phyloP scores from a whole-genome alignment of 2,797 vertebrate species.

The Sebastes flavidus region DNA sequence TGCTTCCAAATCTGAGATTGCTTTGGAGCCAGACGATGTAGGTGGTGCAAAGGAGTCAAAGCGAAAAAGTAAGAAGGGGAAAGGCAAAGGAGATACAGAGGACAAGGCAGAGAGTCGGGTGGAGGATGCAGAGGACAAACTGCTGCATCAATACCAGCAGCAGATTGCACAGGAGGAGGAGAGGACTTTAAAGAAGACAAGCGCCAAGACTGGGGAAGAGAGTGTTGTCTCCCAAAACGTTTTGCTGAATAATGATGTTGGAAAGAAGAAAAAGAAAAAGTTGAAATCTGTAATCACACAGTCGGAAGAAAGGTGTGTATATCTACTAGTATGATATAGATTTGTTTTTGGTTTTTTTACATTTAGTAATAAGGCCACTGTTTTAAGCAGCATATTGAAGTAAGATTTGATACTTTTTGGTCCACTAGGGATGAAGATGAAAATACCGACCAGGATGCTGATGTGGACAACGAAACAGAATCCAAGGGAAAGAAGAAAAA shows the following conservation, averaged over 20 bases:
- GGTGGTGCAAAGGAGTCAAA: constrained; percentile 55
- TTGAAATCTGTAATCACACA: constrained; percentile 72
- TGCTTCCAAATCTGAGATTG: constrained; percentile 56
- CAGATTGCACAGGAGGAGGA: constrained; percentile 87
- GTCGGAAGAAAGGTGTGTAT: constrained; percentile 75
- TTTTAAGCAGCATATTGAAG: constrained; percentile 48
- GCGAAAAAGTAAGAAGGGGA: constrained; percentile 74
- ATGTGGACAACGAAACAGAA: constrained; percentile 77
- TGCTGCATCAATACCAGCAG: constrained; percentile 87
- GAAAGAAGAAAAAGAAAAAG: constrained; percentile 93
- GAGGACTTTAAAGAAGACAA: constrained; percentile 81
- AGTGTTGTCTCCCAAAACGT: constrained; percentile 67
- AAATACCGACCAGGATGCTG: constrained; percentile 51
- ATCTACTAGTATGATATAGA: background rate
- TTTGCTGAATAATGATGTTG: constrained; percentile 82
- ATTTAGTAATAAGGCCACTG: constrained; percentile 36
- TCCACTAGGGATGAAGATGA: constrained; percentile 61
- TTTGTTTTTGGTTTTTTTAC: background rate
- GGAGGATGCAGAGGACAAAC: constrained; percentile 81
- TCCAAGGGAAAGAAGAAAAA: constrained; percentile 86
- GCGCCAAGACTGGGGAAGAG: constrained; percentile 80
- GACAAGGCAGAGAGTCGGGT: constrained; percentile 59
- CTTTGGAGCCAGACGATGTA: constrained; percentile 54
- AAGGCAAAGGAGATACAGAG: constrained; percentile 65
- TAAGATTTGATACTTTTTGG: background rate